Conservation (phyloP, 2,797 vertebrate species). For the Salarias fasciatus region DNA sequence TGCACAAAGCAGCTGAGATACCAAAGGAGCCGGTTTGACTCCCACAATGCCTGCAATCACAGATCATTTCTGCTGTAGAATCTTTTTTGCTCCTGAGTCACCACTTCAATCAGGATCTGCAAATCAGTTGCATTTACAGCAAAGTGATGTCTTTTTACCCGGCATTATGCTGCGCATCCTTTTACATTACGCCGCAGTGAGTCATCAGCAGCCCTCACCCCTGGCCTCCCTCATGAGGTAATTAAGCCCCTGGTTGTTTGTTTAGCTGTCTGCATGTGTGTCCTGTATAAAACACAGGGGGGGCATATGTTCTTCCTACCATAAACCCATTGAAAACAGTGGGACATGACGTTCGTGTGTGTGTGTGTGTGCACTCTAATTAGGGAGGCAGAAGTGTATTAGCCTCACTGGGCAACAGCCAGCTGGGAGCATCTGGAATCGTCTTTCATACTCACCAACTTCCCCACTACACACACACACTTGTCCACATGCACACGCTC, state of each 20-base stretch:
- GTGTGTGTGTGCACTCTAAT: slow-evolving; percentile 69
- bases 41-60: slow-evolving; percentile 18
- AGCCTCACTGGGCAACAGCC: slow-evolving; percentile 78
- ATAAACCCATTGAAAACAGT: slow-evolving; percentile 75
- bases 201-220: slow-evolving; percentile 63
- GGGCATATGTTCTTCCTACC: slow-evolving; percentile 74
- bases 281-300: slow-evolving; percentile 73
- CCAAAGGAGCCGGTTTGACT: slow-evolving; percentile 22
- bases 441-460: slow-evolving; percentile 69
- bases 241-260: slow-evolving; percentile 73
- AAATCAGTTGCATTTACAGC: slow-evolving; percentile 21
- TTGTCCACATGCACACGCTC: slow-evolving; percentile 11
- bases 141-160: slow-evolving; percentile 2
- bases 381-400: slow-evolving; percentile 76
- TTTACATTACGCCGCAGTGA: slow-evolving; percentile 50
- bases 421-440: slow-evolving; percentile 81
- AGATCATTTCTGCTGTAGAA: slow-evolving; percentile 29
- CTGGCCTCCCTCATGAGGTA: slow-evolving; percentile 68
- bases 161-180: slow-evolving; percentile 25
- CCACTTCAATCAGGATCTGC: slow-evolving; percentile 37
- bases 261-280: slow-evolving; percentile 79
- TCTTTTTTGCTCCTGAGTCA: slow-evolving; percentile 9
- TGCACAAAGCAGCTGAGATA: slow-evolving; percentile 37
- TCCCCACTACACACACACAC: slow-evolving; percentile 34
- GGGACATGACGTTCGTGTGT: slow-evolving; percentile 48